These are phyloP conservation scores for Autographa pulchrina DNA, from an alignment of 2,888 invertebrate genomes.

Conservation along the genomic window DNA sequence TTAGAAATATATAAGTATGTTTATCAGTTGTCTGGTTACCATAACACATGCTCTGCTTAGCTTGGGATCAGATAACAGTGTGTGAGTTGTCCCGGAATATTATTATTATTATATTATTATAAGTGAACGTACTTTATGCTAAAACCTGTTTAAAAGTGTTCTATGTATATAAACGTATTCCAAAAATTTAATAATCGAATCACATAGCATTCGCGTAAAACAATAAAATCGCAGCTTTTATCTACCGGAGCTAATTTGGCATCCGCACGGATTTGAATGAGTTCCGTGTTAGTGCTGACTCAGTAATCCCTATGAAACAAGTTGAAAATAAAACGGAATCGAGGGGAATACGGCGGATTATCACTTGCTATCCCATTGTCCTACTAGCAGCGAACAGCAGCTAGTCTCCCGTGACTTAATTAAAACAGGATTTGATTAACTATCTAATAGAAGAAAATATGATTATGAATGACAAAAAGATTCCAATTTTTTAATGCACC, in stretches of 20 bases:
- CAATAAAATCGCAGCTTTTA: constrained; percentile 27
- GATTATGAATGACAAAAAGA: neutral
- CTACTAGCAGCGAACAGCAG: constrained; percentile 20
- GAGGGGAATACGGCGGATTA: constrained; percentile 40
- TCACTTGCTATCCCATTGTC: constrained; percentile 47
- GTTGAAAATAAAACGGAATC: constrained; percentile 37
- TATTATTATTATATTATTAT: too few species aligned
- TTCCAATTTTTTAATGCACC: too few species aligned
- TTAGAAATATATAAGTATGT: too few species aligned
- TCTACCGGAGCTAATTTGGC: constrained; percentile 38
- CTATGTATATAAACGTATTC: too few species aligned
- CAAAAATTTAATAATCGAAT: neutral
- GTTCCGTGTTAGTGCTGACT: constrained; percentile 49
- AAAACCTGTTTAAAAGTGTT: too few species aligned
- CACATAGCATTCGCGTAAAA: neutral
- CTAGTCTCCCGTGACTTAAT: constrained; percentile 35
- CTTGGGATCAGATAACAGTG: too few species aligned
- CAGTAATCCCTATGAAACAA: constrained; percentile 51
- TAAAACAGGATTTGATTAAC: constrained; percentile 50
- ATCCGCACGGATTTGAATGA: constrained; percentile 34
- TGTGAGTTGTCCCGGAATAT: too few species aligned
- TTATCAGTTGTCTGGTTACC: too few species aligned
- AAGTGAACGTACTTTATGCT: too few species aligned
- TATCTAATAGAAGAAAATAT: neutral
- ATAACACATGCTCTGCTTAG: too few species aligned